phyloP scores from a whole-genome alignment of 2,113 vertebrate genomes.

The Orycteropus afer region DNA sequence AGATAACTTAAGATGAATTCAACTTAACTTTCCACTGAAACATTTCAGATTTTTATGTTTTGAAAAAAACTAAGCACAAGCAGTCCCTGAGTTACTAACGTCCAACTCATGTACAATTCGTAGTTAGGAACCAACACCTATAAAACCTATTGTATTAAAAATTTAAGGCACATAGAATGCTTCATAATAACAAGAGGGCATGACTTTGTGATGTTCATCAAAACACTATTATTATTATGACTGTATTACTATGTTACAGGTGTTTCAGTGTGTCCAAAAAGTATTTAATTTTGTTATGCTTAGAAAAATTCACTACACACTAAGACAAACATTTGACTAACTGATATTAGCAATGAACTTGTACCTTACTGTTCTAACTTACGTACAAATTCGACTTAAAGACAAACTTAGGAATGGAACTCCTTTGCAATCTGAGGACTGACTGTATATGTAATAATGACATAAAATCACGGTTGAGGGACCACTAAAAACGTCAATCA shows the following conservation, averaged over 20 bases:
- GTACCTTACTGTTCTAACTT: not conserved
- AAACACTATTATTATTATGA: not conserved
- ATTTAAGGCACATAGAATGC: not conserved
- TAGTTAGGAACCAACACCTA: not conserved
- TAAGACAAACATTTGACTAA: not conserved
- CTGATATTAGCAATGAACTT: not conserved
- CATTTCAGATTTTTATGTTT: constrained; percentile 32
- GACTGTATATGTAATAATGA: not conserved
- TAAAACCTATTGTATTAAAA: not conserved
- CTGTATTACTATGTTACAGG: not conserved
- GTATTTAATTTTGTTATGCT: not conserved
- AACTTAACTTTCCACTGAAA: constrained; percentile 46
- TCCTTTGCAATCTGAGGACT: not conserved
- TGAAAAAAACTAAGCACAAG: not conserved
- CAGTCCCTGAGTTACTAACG: not conserved
- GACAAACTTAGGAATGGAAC: not conserved
- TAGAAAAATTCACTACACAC: not conserved
- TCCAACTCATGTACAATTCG: not conserved
- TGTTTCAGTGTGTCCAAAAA: not conserved
- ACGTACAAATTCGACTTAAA: not conserved
- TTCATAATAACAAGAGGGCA: not conserved
- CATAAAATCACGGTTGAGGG: constrained; percentile 17
- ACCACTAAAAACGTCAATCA: not conserved
- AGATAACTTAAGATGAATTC: constrained; percentile 43
- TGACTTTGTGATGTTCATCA: not conserved